These are phyloP conservation scores for Achroia grisella DNA, from an alignment of 1,140 invertebrate species.

Conservation along the genomic window DNA sequence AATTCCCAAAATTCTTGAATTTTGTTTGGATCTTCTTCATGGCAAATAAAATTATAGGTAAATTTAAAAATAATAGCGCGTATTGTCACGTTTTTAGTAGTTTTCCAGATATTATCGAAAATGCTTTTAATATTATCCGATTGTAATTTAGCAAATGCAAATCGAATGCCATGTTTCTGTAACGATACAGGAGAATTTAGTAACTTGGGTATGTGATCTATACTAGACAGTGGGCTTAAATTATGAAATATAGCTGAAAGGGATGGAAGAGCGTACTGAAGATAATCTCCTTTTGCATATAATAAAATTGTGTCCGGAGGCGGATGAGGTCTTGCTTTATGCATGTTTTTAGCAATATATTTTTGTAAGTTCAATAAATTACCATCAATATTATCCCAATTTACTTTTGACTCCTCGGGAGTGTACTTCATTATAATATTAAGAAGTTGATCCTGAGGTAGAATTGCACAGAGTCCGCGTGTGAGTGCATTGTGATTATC, in stretches of 20 bases:
- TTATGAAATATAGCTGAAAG: conserved; percentile 47
- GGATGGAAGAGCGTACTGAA: conserved; percentile 38
- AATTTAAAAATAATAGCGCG: conserved; percentile 40
- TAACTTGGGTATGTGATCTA: conserved; percentile 29
- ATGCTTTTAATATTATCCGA: conserved; percentile 22
- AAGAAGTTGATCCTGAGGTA: conserved; percentile 20
- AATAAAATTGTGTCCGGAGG: conserved; percentile 25
- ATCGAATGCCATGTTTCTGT: conserved; percentile 48
- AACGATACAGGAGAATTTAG: conserved; percentile 39
- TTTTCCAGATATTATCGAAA: conserved; percentile 32
- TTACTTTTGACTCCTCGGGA: conserved; percentile 29
- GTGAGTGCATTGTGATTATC: conserved; percentile 25
- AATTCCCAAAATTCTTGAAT: conserved; percentile 27
- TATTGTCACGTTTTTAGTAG: conserved; percentile 37
- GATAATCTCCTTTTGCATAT: conserved; percentile 48
- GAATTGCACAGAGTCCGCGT: conserved; percentile 27
- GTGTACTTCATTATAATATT: conserved; percentile 31
- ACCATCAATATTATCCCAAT: conserved; percentile 28
- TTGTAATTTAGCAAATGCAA: conserved; percentile 34
- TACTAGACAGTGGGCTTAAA: conserved; percentile 17
- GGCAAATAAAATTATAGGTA: conserved; percentile 31
- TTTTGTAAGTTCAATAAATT: conserved; percentile 25
- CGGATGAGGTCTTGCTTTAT: conserved; percentile 37
- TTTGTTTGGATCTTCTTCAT: conserved; percentile 29
- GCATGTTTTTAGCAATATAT: conserved; percentile 45